Conservation (phyloP, 2,888 invertebrate genomes). For the Apotomis betuletana region DNA sequence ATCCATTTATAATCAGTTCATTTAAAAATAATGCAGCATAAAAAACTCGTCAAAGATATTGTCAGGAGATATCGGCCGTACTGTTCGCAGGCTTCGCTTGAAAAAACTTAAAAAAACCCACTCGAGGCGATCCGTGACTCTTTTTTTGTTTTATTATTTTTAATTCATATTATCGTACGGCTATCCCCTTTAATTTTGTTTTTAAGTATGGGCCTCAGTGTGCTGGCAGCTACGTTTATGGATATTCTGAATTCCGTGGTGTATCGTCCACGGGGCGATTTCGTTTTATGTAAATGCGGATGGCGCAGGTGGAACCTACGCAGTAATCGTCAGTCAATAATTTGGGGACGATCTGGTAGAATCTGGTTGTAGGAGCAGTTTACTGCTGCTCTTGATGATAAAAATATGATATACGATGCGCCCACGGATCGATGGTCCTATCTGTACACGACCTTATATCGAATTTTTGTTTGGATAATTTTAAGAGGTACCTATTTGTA, state of each 20-base stretch:
- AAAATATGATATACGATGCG: not conserved
- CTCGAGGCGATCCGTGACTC: conserved; percentile 83
- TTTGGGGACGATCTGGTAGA: conserved; percentile 26
- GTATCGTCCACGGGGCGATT: conserved; percentile 73
- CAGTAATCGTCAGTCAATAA: conserved; percentile 49
- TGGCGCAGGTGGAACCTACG: conserved; percentile 51
- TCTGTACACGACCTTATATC: no score
- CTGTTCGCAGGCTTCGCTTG: conserved; percentile 78
- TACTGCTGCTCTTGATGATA: not conserved
- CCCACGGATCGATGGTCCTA: not conserved
- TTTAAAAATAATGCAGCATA: conserved; percentile 82
- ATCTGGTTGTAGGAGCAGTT: conserved; percentile 14
- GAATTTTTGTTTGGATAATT: no score
- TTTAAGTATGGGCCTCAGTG: conserved; percentile 82
- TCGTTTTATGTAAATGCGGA: conserved; percentile 77
- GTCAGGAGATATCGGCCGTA: conserved; percentile 75
- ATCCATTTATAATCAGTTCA: conserved; percentile 83
- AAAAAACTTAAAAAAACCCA: conserved; percentile 76
- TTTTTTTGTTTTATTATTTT: conserved; percentile 83
- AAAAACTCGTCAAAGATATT: conserved; percentile 84
- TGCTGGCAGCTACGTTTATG: conserved; percentile 82
- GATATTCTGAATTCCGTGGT: conserved; percentile 80
- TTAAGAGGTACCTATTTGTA: no score
- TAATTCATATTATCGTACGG: conserved; percentile 84
- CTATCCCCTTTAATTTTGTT: conserved; percentile 84